Percentiles rank a stretch among this genome's conserved stretches.
These are phyloP conservation scores for Epinephelus coioides DNA, from an alignment of 2,797 vertebrate genomes.

Conservation along the genomic window DNA sequence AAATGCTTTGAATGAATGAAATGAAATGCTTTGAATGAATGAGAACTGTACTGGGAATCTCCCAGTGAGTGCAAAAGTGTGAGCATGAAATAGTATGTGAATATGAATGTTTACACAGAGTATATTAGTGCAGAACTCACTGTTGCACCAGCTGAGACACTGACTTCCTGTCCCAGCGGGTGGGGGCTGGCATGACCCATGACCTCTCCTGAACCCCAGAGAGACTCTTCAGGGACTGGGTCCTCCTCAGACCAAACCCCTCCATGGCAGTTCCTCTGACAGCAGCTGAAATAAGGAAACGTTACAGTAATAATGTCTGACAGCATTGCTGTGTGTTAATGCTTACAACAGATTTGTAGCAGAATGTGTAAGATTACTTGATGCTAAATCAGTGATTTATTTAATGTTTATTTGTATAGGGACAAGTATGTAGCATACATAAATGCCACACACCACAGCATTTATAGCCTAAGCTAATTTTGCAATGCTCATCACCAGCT, in stretches of 20 bases:
- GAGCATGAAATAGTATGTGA: neutral
- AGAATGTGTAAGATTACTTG: too few relatives aligned
- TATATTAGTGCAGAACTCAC: constrained; percentile 66
- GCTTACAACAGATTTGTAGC: too few relatives aligned
- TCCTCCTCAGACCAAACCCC: constrained; percentile 72
- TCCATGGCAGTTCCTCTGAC: constrained; percentile 58
- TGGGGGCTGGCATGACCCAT: constrained; percentile 53
- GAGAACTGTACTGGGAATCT: too few relatives aligned
- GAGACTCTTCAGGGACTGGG: constrained; percentile 82
- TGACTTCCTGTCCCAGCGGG: constrained; percentile 75
- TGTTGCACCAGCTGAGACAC: constrained; percentile 85
- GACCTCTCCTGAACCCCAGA: constrained; percentile 71
- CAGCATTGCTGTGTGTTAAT: neutral
- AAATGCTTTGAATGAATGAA: neutral
- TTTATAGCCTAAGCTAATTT: too few relatives aligned
- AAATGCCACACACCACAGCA: too few relatives aligned
- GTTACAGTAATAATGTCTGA: neutral
- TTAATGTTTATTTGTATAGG: too few relatives aligned
- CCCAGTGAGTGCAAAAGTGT: neutral
- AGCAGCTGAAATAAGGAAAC: constrained; percentile 26
- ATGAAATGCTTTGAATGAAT: too few relatives aligned
- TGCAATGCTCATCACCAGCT: too few relatives aligned
- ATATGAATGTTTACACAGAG: neutral
- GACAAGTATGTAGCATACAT: too few relatives aligned
- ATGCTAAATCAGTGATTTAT: too few relatives aligned